Base-by-base conservation (phyloP, 2,888 invertebrate genomes). In the Agriopis aurantiaria region DNA sequence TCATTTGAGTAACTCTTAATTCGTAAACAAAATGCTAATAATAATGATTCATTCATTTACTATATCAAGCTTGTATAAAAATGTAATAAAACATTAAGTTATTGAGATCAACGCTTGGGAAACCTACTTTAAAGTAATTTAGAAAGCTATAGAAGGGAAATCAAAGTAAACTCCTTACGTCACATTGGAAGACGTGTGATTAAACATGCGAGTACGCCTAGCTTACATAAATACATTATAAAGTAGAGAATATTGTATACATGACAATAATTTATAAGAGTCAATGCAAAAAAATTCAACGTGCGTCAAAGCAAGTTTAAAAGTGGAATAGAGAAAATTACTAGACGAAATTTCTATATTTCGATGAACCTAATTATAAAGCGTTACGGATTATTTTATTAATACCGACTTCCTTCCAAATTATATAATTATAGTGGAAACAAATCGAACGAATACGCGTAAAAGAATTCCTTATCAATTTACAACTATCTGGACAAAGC, bases 141-240 rank as follows among this genome's bases (percentile, higher is more conserved):
- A 43, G 33, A 57, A 58, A 58, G 63, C 46, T 53, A 65, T 12
- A 41, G 17, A 45, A 52, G 48, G 9, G 17, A 57, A 67, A 65
- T 67, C 67, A 75, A 71, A 69, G 77, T 65, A 71, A 73, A 81
- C 77, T 85, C 85, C 89, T 92, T 90, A 92, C 93, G 93, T 92
- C 93, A 92, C 91, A 86, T 91, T 94, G 94, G 94, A 94, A 94
- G 94, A 94, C 94, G 93, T 92, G 89, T 84, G 92, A 93, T 93
- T 92, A 92, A 88, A 90, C 85, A 91, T 88, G 91, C 89, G 85
- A 89, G 89, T 91, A 92, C 78, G 75, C 75, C 90, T 92, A 92
- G 85, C 92, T 93, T 93, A 93, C 86, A 80, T 82, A 82, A 79
- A 81, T 86, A 87, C 85, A 73, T 79, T 86, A 84, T 82, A 85